phyloP scores from a whole-genome alignment of 2,113 vertebrate genomes.

The Chrysemys picta region DNA sequence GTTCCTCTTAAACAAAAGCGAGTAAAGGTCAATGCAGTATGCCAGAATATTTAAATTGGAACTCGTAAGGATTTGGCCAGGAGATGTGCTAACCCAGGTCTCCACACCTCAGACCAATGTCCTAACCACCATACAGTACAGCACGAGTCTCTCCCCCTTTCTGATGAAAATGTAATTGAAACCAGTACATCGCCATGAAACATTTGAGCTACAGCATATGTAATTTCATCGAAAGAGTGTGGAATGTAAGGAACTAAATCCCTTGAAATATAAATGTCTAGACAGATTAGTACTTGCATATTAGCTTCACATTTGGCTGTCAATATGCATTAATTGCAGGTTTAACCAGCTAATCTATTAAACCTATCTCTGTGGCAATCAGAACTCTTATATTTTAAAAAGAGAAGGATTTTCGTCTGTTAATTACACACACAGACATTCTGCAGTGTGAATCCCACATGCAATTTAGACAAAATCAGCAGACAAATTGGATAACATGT shows the following conservation, averaged over 20 bases:
- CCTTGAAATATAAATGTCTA: not conserved
- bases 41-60: constrained; percentile 9
- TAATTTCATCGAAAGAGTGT: not conserved
- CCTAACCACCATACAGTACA: not conserved
- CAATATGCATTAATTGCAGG: constrained; percentile 19
- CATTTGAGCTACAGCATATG: not conserved
- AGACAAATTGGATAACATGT: constrained; percentile 38
- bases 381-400: constrained; percentile 27
- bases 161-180: not conserved
- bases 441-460: not conserved
- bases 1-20: not conserved
- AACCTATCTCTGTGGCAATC: not conserved
- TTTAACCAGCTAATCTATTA: not conserved
- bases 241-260: constrained; percentile 14
- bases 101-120: rapidly evolving
- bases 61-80: not conserved
- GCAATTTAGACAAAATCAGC: constrained; percentile 48
- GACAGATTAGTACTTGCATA: constrained; percentile 23
- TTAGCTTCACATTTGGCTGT: not conserved
- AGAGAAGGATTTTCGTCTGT: not conserved
- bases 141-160: not conserved
- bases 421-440: constrained; percentile 43
- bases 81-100: not conserved
- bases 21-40: constrained; percentile 59
- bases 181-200: not conserved